Base-by-base conservation (phyloP, 1,140 invertebrate species). In the Bombus sylvicola region DNA sequence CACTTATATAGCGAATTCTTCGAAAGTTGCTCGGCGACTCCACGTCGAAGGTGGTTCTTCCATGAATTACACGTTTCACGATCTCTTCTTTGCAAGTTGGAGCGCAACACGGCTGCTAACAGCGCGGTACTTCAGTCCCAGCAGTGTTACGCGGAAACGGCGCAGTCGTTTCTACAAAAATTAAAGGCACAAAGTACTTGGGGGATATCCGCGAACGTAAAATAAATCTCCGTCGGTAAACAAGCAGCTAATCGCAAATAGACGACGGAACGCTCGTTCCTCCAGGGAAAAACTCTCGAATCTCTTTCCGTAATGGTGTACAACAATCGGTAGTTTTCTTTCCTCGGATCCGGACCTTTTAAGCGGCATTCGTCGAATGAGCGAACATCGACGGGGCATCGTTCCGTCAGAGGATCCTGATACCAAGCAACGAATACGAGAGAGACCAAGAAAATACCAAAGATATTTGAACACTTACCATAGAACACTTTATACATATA, bases 191-290 rank as follows among this genome's bases (percentile, higher is more conserved):
- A 15, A 37, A 57, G 31, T 59, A 6, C 53, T 76, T 76, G n/a
- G 10, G 47, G 31, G 74, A 59, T 31, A 15, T 31, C n/a, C 47
- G 15, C 4, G 12, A 41, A 72, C 37, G 34, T 53, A 62, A 81
- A 62, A 73, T 73, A 62, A 81, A 71, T 72, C 53, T n/a, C 37
- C 18, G 28, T 37, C 6, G 37, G 68, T 72, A 81, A 81, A 43
- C 53, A 73, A 41, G 53, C n/a, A 15, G 28, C 68, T 72, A 72
- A 72, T 81, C 68, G 79, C 47, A 43, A 72, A 81, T 28, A 57
- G 79, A 57, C 68, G 37, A 13, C 12, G 39, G 22, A 18, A 12
- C 2, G 18, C 18, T n/a, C 39, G n/a, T 57, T 81, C 22, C 62
- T 69, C 41, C 15, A 0, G 43, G 28, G 71, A 74, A 28, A 15